Conservation (phyloP, 2,888 invertebrate species). For the Philopedon plagiatum region DNA sequence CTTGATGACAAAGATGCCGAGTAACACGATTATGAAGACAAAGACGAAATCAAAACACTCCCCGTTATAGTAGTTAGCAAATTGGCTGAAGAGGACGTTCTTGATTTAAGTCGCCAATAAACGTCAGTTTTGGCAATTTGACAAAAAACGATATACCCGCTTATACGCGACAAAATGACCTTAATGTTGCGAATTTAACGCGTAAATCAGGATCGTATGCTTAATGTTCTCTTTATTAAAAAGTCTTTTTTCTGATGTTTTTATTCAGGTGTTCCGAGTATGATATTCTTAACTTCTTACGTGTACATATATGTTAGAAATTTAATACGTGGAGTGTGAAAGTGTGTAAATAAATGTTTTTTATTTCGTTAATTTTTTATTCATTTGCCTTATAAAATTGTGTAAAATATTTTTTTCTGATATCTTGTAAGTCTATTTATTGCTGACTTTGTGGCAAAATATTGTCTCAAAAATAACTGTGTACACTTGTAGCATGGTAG, state of each 20-base stretch:
- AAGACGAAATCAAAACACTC: no score
- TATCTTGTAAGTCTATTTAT: conserved; percentile 64
- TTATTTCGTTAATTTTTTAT: conserved; percentile 64
- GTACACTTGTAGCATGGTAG: conserved; percentile 66
- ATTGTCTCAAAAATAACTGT: conserved; percentile 27
- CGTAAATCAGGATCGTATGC: neutral
- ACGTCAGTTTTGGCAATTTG: no score
- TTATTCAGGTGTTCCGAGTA: conserved; percentile 31
- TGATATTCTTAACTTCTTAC: conserved; percentile 59
- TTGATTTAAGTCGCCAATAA: no score
- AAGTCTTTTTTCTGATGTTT: conserved; percentile 18
- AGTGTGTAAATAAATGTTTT: conserved; percentile 66
- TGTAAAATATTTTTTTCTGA: conserved; percentile 57
- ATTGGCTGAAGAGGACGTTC: no score
- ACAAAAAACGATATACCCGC: no score
- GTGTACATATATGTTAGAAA: conserved; percentile 55
- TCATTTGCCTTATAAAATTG: conserved; percentile 60
- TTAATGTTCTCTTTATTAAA: neutral
- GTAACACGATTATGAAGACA: no score
- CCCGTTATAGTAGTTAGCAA: no score
- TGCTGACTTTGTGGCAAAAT: conserved; percentile 45
- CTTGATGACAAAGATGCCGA: no score
- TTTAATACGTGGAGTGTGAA: conserved; percentile 60
- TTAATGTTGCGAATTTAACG: neutral
- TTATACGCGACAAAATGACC: neutral